These are phyloP conservation scores for Fragum sueziense DNA, from an alignment of 2,888 invertebrate species.

Conservation along the genomic window DNA sequence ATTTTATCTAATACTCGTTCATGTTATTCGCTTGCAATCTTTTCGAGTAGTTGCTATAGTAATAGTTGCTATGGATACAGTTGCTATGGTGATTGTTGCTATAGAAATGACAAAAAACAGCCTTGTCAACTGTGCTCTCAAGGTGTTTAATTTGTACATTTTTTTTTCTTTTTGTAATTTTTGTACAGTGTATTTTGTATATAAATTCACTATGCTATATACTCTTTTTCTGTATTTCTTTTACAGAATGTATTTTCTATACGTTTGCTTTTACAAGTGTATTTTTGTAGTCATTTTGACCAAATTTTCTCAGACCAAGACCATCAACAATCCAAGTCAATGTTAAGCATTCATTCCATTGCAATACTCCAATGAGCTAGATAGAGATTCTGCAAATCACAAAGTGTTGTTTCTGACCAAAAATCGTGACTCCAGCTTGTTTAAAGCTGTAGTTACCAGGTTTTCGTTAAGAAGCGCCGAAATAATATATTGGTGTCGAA, in stretches of 20 bases:
- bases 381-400: no score
- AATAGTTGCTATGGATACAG: slow-evolving; percentile 18
- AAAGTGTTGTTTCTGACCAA: no score
- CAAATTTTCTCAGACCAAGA: neutral
- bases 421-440: no score
- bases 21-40: neutral
- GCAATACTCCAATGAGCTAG: no score
- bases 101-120: slow-evolving; percentile 12
- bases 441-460: no score
- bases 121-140: slow-evolving; percentile 31
- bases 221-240: slow-evolving; percentile 29
- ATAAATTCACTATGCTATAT: slow-evolving; percentile 42
- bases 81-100: slow-evolving; percentile 43
- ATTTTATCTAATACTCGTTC: neutral
- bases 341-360: neutral
- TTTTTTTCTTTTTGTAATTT: slow-evolving; percentile 35
- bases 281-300: slow-evolving; percentile 17
- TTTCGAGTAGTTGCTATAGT: slow-evolving; percentile 3
- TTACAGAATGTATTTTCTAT: slow-evolving; percentile 38
- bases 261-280: slow-evolving; percentile 7
- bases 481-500: no score
- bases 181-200: slow-evolving; percentile 55
- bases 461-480: no score
- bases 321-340: neutral
- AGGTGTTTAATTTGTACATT: slow-evolving; percentile 26